Conservation (phyloP, 2,888 invertebrate species). For the Rhabditoides inermis region DNA sequence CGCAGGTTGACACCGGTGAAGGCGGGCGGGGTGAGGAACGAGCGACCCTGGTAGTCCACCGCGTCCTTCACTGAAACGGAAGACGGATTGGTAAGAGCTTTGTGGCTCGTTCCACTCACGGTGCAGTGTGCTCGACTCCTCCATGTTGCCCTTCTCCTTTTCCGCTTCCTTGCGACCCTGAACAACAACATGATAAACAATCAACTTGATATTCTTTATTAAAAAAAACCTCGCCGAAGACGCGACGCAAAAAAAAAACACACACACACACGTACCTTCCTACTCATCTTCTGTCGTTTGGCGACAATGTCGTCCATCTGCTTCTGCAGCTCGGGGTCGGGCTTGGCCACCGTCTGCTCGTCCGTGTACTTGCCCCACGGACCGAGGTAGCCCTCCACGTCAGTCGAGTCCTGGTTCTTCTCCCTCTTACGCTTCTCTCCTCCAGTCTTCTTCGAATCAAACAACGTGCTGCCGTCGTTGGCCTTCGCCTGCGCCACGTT, state of each 20-base stretch:
- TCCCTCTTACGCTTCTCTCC: constrained; percentile 64
- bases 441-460: constrained; percentile 62
- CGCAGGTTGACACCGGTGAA: constrained; percentile 82
- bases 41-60: constrained; percentile 90
- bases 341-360: constrained; percentile 78
- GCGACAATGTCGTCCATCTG: constrained; percentile 84
- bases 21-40: constrained; percentile 83
- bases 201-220: no score
- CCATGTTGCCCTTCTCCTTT: constrained; percentile 69
- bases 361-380: constrained; percentile 93
- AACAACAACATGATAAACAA: constrained; percentile 5
- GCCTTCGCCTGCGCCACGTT: constrained; percentile 34
- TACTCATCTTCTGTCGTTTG: constrained; percentile 87
- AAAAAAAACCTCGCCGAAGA: neutral
- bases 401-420: constrained; percentile 79
- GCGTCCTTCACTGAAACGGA: constrained; percentile 77
- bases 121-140: constrained; percentile 42
- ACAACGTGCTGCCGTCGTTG: constrained; percentile 64
- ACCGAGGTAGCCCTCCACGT: constrained; percentile 75
- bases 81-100: neutral
- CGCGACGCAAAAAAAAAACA: neutral
- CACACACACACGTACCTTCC: no score
- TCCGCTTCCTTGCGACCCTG: no score
- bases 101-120: no score
- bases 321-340: constrained; percentile 83